Conservation (phyloP, 2,113 vertebrate species). For the Mungos mungo region DNA sequence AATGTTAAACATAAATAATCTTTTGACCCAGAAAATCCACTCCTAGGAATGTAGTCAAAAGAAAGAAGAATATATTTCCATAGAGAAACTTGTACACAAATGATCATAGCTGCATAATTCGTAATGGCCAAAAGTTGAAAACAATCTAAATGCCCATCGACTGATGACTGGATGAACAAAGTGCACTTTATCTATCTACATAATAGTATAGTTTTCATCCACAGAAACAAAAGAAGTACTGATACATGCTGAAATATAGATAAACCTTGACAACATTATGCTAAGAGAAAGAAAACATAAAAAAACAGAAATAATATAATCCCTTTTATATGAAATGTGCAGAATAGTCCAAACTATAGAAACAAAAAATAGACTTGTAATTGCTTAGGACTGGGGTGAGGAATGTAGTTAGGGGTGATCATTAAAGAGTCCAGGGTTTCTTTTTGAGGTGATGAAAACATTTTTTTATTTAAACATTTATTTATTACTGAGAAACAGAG, state of each 20-base stretch:
- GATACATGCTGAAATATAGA: neutral
- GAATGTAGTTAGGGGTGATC: neutral
- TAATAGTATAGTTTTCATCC: neutral
- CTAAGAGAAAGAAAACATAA: neutral
- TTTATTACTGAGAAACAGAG: too few relatives aligned
- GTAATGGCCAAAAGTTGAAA: neutral
- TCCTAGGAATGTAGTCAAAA: neutral
- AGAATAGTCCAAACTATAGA: neutral
- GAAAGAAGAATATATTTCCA: neutral
- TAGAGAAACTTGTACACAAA: neutral
- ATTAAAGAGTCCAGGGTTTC: neutral
- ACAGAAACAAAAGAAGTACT: neutral
- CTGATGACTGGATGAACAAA: neutral
- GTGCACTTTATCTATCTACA: neutral
- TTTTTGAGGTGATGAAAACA: neutral
- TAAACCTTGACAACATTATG: neutral
- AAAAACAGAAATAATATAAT: neutral
- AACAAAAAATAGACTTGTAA: neutral
- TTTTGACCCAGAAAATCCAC: neutral
- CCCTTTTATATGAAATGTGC: neutral
- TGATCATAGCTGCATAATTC: neutral
- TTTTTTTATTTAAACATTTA: too few relatives aligned
- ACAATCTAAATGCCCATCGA: neutral
- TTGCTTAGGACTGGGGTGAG: neutral
- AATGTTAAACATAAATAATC: neutral